Percentiles rank a stretch among this genome's conserved stretches.
Evolutionary conservation across 2,888 invertebrate species (phyloP).

Genomic region (Callyntrura guangdongensis): DNA sequence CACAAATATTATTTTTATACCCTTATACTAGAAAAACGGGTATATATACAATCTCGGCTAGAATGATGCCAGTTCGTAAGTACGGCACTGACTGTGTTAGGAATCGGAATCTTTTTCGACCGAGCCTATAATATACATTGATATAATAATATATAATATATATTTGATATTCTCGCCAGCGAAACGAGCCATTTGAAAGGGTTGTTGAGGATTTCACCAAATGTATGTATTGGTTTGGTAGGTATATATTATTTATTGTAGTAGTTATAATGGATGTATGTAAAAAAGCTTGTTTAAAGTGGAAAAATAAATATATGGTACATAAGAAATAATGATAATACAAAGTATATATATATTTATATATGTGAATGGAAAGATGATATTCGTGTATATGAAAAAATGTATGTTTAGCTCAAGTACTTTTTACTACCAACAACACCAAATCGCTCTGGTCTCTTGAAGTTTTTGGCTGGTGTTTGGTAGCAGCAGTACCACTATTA

Average conservation of each 20-base stretch:
- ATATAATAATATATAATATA: background rate
- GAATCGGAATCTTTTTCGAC: background rate
- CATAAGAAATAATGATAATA: background rate
- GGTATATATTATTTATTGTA: too few species aligned
- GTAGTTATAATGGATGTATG: background rate
- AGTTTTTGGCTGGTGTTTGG: conserved; percentile 10
- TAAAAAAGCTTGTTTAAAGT: conserved; percentile 1
- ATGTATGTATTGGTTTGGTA: background rate
- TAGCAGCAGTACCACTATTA: background rate
- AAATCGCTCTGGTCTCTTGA: background rate
- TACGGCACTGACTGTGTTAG: background rate
- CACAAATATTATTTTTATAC: background rate
- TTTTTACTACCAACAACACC: conserved; percentile 25
- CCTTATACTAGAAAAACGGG: background rate
- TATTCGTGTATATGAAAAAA: background rate
- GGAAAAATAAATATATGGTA: conserved; percentile 4
- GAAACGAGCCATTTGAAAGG: background rate
- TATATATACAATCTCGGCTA: conserved; percentile 26
- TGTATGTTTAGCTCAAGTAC: conserved; percentile 33
- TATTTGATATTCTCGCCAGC: too few species aligned
- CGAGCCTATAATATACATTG: conserved; percentile 3
- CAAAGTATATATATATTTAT: background rate
- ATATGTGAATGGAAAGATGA: conserved; percentile 7
- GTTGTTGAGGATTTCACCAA: background rate
- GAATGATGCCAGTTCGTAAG: background rate